Evolutionary conservation across 53 echinoderm and acorn worm genomes (phyloP).

Genomic region (Holothuria scabra): DNA sequence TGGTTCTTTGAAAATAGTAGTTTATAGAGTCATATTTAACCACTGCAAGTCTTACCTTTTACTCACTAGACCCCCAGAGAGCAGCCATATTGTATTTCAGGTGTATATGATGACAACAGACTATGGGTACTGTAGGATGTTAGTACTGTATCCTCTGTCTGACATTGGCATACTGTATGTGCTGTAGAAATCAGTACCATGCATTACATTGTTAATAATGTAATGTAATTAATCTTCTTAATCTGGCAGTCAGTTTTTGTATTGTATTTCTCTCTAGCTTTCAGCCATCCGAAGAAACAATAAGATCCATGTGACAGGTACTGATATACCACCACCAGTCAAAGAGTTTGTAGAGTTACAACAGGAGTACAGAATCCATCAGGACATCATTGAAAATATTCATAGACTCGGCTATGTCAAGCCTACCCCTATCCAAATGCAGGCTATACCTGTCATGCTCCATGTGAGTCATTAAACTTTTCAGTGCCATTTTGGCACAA

Average conservation of each 20-base stretch:
- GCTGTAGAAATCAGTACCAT: too few relatives aligned
- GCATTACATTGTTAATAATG: too few relatives aligned
- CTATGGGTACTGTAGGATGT: too few relatives aligned
- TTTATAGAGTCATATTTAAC: too few relatives aligned
- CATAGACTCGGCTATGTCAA: conserved; percentile 70
- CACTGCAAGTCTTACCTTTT: too few relatives aligned
- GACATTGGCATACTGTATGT: too few relatives aligned
- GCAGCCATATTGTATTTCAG: too few relatives aligned
- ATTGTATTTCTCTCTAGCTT: conserved; percentile 49
- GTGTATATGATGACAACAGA: too few relatives aligned
- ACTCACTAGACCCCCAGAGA: too few relatives aligned
- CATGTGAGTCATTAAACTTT: conserved; percentile 66
- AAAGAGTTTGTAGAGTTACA: conserved; percentile 76
- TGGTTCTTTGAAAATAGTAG: too few relatives aligned
- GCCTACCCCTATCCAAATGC: conserved; percentile 96
- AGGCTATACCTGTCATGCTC: conserved; percentile 88
- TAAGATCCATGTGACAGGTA: conserved; percentile 87
- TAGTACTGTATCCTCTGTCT: too few relatives aligned
- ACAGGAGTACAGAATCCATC: conserved; percentile 69
- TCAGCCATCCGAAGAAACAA: conserved; percentile 60
- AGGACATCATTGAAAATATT: conserved; percentile 79
- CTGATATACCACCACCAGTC: conserved; percentile 87
- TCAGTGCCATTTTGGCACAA: too few relatives aligned
- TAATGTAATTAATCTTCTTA: neutral
- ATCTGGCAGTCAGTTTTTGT: neutral